Evolutionary conservation across 2,797 vertebrate species (phyloP), one percentile per base, ranked within the genome.

Genomic region (Cichlasoma orientale): DNA sequence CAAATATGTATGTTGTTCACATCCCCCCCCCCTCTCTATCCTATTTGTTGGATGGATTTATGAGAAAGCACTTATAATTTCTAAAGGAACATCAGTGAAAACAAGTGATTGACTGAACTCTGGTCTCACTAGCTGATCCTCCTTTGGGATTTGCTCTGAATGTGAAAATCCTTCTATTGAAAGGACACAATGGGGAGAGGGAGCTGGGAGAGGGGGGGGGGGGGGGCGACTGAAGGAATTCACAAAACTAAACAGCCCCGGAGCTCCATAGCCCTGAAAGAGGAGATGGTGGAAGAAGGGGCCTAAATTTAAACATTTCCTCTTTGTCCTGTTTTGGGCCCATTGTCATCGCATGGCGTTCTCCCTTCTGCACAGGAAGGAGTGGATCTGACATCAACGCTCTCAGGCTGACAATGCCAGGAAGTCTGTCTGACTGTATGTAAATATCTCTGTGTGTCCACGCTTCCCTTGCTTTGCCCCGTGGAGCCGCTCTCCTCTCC

Each of bases 371-470:
- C 94, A 95, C 96, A 96, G 95, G 96, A 96, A 96, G 93, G 90
- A 95, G 95, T 93, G 94, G 95, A 95, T 95, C 94, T 95, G 94
- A 95, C 94, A 95, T 95, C 94, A 95, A 93, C 93, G 88, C 93
- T 93, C 93, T 92, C 89, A 63, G 90, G 75, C 92, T 93, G 92
- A 96, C 95, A 96, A 96, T 95, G 93, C 87, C 95, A 94, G 95
- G 95, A 96, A 96, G 94, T 92, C 93, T 94, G 94, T 92, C 93
- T 93, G 92, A 95, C 91, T 94, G 90, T 93, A 94, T 95, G 95
- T 95, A 95, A 96, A 96, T 96, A 95, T 94, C 94, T 95, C 87
- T 86, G 79, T 23, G 90, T 92, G 91, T 95, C 93, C 93, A 89
- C 47, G 94, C 87, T 94, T 95, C 93, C 92, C 93, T 86, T 92